Evolutionary conservation across 2,797 vertebrate genomes (phyloP).

Genomic region (Siniperca scherzeri): DNA sequence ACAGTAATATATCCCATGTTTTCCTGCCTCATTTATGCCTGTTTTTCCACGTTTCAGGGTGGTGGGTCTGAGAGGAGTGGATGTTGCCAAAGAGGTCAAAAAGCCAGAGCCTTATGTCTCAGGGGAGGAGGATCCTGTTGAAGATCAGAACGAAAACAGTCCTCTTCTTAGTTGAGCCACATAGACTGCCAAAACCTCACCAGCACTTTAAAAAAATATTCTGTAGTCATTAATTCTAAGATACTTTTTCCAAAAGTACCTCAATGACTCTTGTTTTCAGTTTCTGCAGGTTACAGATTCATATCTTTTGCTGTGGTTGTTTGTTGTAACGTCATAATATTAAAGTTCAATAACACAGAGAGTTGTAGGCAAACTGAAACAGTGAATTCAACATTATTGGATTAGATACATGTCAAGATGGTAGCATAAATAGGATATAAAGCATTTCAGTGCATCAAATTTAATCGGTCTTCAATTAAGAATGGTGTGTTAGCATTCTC

Average conservation of each 20-base stretch:
- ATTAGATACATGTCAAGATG: neutral
- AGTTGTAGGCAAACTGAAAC: neutral
- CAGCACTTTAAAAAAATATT: conserved; percentile 11
- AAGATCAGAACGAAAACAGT: conserved; percentile 51
- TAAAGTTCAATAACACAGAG: neutral
- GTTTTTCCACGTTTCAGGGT: conserved; percentile 55
- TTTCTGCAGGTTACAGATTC: conserved; percentile 12
- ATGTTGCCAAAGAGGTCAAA: conserved; percentile 51
- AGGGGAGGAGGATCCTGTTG: conserved; percentile 56
- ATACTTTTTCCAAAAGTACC: neutral
- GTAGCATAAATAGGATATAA: neutral
- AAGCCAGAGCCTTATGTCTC: conserved; percentile 50
- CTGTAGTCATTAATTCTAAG: neutral
- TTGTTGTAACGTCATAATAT: neutral
- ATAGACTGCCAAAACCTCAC: neutral
- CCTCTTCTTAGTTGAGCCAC: conserved; percentile 47
- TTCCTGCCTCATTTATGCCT: neutral
- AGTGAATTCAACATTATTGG: neutral
- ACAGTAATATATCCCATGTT: neutral
- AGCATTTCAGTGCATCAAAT: neutral
- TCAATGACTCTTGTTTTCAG: neutral
- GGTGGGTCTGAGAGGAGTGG: conserved; percentile 62
- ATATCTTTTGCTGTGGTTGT: neutral
- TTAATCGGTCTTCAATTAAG: neutral
- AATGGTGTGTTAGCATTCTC: neutral